phyloP scores from a whole-genome alignment of 2,888 invertebrate species.

The Rotaria macrura region DNA sequence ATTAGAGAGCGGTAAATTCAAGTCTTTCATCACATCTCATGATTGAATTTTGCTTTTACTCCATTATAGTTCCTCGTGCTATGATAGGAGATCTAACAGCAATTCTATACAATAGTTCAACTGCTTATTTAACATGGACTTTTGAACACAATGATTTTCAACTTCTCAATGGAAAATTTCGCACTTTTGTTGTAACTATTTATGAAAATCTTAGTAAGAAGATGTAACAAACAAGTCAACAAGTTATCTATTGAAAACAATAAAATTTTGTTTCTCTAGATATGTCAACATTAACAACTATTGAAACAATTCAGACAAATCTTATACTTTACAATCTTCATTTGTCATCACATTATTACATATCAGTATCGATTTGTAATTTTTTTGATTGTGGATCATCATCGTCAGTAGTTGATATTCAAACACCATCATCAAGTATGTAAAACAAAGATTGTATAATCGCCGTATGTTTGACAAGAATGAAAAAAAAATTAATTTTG shows the following conservation, averaged over 20 bases:
- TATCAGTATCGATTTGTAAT: background rate
- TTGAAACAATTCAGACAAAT: background rate
- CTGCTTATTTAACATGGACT: background rate
- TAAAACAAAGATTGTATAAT: too few species aligned
- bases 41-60: too few species aligned
- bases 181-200: background rate
- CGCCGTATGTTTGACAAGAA: too few species aligned
- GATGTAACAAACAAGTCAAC: background rate
- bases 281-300: background rate
- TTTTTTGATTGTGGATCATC: background rate
- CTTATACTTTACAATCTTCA: background rate
- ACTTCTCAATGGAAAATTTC: background rate
- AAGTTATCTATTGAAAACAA: background rate
- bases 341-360: background rate
- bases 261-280: background rate
- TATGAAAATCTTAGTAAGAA: conserved; percentile 1
- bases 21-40: too few species aligned
- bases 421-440: background rate
- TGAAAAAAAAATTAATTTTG: too few species aligned
- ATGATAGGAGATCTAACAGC: background rate
- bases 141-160: background rate
- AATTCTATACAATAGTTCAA: background rate
- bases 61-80: background rate
- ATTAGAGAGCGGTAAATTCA: background rate
- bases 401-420: background rate